Evolutionary conservation across 1,140 invertebrate genomes (phyloP).

Genomic region (Mya arenaria): DNA sequence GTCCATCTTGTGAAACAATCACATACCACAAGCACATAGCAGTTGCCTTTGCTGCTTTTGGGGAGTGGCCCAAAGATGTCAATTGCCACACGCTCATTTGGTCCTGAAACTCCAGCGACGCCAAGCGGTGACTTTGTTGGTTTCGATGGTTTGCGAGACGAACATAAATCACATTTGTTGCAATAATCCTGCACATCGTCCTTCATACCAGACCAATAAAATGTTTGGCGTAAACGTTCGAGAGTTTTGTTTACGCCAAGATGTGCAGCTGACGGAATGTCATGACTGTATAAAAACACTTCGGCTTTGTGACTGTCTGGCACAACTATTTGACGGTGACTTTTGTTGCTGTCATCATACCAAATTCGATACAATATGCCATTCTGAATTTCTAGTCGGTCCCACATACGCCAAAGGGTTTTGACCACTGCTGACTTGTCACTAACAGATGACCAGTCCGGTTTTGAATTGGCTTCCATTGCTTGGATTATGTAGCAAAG

Average conservation of each 20-base stretch:
- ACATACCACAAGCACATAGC: slow-evolving; percentile 3
- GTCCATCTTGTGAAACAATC: slow-evolving; percentile 33
- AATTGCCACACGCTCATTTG: slow-evolving; percentile 30
- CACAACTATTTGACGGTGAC: no score
- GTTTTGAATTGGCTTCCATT: no score
- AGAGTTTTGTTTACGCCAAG: slow-evolving; percentile 12
- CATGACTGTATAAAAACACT: not conserved
- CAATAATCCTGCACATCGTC: slow-evolving; percentile 22
- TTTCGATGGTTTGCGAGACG: not conserved
- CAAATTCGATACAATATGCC: no score
- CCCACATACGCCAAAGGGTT: no score
- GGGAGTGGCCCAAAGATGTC: slow-evolving; percentile 47
- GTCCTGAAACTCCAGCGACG: slow-evolving; percentile 40
- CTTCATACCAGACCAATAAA: not conserved
- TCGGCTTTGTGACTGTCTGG: no score
- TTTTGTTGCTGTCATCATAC: no score
- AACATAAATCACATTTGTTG: slow-evolving; percentile 41
- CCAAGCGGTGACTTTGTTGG: slow-evolving; percentile 6
- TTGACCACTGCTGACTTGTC: no score
- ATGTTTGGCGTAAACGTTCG: not conserved
- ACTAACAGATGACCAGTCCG: no score
- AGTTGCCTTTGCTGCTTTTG: no score
- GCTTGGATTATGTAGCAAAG: no score
- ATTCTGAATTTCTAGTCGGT: no score
- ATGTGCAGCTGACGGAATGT: not conserved